Evolutionary conservation across 2,888 invertebrate species (phyloP).

Genomic region (Oithona nana): DNA sequence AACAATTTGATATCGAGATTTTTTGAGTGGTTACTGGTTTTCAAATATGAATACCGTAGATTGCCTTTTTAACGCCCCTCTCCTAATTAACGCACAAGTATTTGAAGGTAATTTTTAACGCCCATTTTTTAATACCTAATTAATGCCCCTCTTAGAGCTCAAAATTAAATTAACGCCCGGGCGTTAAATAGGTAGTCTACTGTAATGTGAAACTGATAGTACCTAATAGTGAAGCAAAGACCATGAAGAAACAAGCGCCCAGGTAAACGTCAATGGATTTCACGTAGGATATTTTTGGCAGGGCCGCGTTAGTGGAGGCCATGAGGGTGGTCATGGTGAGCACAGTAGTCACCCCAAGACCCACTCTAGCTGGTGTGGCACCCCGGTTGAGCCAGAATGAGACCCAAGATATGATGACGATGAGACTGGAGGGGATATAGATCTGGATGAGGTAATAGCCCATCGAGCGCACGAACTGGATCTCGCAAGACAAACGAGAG

Average conservation of each 20-base stretch:
- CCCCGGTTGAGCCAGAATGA: slow-evolving; percentile 90
- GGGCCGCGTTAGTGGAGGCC: slow-evolving; percentile 85
- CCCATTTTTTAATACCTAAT: no score
- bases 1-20: no score
- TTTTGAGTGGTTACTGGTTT: no score
- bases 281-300: slow-evolving; percentile 95
- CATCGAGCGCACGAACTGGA: slow-evolving; percentile 92
- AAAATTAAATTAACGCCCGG: no score
- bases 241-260: slow-evolving; percentile 97
- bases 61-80: no score
- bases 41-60: no score
- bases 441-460: slow-evolving; percentile 97
- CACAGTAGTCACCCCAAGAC: slow-evolving; percentile 83
- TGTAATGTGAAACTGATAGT: no score
- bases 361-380: slow-evolving; percentile 80
- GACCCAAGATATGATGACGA: slow-evolving; percentile 93
- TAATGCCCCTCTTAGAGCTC: no score
- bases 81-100: no score
- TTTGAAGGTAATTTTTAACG: no score
- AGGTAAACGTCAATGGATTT: slow-evolving; percentile 93
- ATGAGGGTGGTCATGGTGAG: slow-evolving; percentile 94
- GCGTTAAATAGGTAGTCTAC: no score
- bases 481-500: slow-evolving; percentile 84
- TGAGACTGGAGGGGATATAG: slow-evolving; percentile 89
- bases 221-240: slow-evolving; percentile 90